Conservation (phyloP, 2,113 vertebrate genomes). For the Campylomormyrus tamandua region DNA sequence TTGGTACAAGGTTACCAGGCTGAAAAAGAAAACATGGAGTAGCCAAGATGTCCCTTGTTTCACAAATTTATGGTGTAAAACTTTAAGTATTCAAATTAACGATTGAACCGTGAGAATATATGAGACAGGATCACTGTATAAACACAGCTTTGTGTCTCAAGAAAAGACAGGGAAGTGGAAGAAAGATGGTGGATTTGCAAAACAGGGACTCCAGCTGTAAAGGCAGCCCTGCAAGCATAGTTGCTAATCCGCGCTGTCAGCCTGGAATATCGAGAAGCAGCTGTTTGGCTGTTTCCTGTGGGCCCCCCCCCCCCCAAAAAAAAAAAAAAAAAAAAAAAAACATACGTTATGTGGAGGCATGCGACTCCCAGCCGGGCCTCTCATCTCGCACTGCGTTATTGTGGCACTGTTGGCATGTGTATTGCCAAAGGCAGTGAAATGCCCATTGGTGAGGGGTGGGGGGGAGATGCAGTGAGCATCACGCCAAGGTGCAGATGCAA, state of each 20-base stretch:
- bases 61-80: background rate
- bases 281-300: background rate
- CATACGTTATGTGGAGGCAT: background rate
- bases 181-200: background rate
- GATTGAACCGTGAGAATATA: background rate
- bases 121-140: background rate
- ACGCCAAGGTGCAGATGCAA: background rate
- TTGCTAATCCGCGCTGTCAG: background rate
- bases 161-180: background rate
- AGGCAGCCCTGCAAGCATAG: background rate
- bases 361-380: background rate
- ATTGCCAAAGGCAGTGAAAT: background rate
- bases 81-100: background rate
- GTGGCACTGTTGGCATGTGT: background rate
- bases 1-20: background rate
- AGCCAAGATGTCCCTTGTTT: background rate
- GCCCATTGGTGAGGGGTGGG: fast-evolving
- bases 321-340: background rate
- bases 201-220: background rate
- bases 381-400: background rate
- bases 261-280: background rate
- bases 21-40: background rate
- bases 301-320: background rate
- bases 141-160: background rate
- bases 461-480: background rate